Conservation (phyloP, 2,888 invertebrate genomes). For the Erpobdella octoculata region DNA sequence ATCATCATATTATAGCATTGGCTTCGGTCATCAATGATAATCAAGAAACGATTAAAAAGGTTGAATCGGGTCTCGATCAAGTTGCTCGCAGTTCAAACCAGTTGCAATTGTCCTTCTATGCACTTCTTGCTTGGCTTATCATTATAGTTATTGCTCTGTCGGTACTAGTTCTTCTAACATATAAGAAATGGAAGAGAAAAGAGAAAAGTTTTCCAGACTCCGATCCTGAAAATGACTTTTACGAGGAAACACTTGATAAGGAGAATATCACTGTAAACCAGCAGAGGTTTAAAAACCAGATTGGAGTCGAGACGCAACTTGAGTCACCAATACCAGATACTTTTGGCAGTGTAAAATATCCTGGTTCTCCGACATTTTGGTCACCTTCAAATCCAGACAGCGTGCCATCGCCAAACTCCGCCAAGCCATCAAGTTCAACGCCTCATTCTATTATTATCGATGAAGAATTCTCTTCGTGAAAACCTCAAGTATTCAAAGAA, state of each 20-base stretch:
- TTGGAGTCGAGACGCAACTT: too few species aligned
- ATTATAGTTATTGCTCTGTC: conserved; percentile 8
- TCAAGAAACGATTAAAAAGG: background rate
- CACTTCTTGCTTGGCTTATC: conserved; percentile 11
- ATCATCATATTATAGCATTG: too few species aligned
- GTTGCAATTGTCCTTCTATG: conserved; percentile 19
- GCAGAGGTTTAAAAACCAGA: background rate
- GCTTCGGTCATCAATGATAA: background rate
- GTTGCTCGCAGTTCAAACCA: background rate
- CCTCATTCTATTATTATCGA: too few species aligned
- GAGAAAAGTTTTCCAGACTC: background rate
- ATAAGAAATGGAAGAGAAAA: background rate
- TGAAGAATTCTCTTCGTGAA: too few species aligned
- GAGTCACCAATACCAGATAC: background rate
- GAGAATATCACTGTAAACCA: background rate
- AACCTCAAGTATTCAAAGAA: too few species aligned
- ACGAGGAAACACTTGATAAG: background rate
- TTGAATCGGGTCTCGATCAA: conserved; percentile 2
- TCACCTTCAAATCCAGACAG: background rate
- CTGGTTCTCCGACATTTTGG: conserved; percentile 7
- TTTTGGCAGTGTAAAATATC: background rate
- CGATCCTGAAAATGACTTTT: background rate
- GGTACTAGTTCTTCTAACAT: background rate
- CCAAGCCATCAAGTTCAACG: too few species aligned
- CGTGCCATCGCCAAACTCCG: too few species aligned